Base-by-base conservation (phyloP, 2,888 invertebrate genomes). In the Clitarchus hookeri region DNA sequence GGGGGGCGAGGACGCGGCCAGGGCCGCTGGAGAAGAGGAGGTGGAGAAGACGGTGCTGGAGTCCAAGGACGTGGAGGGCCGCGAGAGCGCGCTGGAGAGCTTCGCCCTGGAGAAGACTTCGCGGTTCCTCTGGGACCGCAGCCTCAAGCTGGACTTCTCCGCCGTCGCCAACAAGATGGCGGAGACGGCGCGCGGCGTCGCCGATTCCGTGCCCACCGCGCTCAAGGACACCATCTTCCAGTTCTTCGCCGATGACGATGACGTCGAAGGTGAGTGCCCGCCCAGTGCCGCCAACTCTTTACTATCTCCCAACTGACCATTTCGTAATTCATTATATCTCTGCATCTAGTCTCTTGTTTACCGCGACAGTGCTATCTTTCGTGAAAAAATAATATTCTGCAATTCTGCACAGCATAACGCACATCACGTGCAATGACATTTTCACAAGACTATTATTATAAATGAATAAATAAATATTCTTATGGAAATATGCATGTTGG, bases 71-170 rank as follows among this genome's bases (percentile, higher is more conserved):
- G 92, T 93, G 44, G 92, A 92, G 85, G 92, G 92, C 12, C 92
- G 94, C 88, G 94, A 94, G 90, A 91, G 91, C 84, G 93, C 93
- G 87, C 91, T 95, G 88, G 93, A 94, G 90, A 93, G 92, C 89
- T 95, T 93, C 89, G 92, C 94, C 87, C 91, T 93, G 88, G 92
- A 92, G 85, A 92, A 93, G 88, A 92, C 92, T 83, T 91, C 92
- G 88, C 92, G 92, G 88, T 94, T 94, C 91, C 92, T 94, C 87
- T 91, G 92, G 84, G 94, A 94, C 89, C 93, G 94, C 88, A 92
- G 92, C 23, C 89, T 93, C 87, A 91, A 91, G 87, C 92, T 93
- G 90, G 93, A 93, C 89, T 91, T 93, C 88, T 91, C 91, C 3
- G 91, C 92, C 3, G 89, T 91, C 23, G 89, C 92, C 87, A 90